Conservation (phyloP, 2,888 invertebrate genomes). For the Eupelmus urozonus region DNA sequence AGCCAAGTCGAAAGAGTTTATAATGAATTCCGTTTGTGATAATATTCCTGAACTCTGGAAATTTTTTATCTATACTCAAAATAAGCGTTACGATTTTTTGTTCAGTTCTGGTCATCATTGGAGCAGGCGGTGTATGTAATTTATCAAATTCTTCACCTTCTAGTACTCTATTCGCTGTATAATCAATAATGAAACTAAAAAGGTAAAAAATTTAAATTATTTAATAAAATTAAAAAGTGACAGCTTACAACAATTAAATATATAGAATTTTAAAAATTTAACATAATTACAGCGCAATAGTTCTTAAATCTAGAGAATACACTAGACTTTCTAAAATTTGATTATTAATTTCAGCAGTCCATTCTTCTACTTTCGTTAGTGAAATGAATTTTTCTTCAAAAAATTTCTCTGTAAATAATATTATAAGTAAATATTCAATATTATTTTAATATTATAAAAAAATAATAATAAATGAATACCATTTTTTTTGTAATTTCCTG, state of each 20-base stretch:
- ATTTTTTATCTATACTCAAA: constrained; percentile 69
- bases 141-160: constrained; percentile 70
- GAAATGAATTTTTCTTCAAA: constrained; percentile 64
- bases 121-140: constrained; percentile 77
- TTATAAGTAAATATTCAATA: neutral
- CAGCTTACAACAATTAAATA: too few relatives aligned
- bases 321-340: constrained; percentile 64
- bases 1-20: constrained; percentile 65
- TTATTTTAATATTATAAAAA: constrained; percentile 9
- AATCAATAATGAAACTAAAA: constrained; percentile 68
- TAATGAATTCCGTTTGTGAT: constrained; percentile 67
- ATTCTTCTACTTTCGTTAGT: constrained; percentile 63
- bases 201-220: constrained; percentile 9
- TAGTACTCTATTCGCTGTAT: constrained; percentile 61
- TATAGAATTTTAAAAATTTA: constrained; percentile 21
- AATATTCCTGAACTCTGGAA: constrained; percentile 63
- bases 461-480: neutral
- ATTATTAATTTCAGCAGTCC: constrained; percentile 65
- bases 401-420: constrained; percentile 64
- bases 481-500: neutral
- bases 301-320: constrained; percentile 59
- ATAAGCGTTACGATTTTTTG: constrained; percentile 76
- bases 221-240: neutral
- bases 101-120: constrained; percentile 76
- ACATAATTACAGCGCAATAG: constrained; percentile 67